These are phyloP conservation scores for Prostheceraeus crozeri DNA, from an alignment of 2,888 invertebrate genomes.

Conservation along the genomic window DNA sequence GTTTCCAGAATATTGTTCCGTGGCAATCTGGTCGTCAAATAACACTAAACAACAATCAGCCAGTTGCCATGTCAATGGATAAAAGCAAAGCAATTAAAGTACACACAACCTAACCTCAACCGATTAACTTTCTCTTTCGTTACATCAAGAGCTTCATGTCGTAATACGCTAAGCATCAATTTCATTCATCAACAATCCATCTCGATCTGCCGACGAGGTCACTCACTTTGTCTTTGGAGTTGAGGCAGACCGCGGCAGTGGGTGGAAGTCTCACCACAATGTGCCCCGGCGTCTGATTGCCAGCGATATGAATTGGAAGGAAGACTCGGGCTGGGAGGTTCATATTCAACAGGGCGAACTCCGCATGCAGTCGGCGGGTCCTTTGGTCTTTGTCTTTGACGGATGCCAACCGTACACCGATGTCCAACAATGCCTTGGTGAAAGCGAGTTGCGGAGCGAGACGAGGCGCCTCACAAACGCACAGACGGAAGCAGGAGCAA, in stretches of 20 bases:
- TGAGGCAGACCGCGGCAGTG: constrained; percentile 90
- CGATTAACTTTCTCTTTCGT: too few species aligned
- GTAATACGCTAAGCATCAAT: too few species aligned
- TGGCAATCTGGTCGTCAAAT: too few species aligned
- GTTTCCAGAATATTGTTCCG: too few species aligned
- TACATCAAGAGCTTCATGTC: too few species aligned
- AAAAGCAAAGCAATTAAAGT: too few species aligned
- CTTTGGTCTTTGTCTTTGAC: constrained; percentile 81
- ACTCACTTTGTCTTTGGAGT: constrained; percentile 86
- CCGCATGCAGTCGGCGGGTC: constrained; percentile 72
- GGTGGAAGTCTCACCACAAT: constrained; percentile 92
- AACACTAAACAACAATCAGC: too few species aligned
- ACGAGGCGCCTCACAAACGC: constrained; percentile 62
- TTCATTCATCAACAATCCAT: too few species aligned
- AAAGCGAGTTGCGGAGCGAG: constrained; percentile 76
- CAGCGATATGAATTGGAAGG: constrained; percentile 80
- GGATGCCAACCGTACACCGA: constrained; percentile 73
- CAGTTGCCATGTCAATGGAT: too few species aligned
- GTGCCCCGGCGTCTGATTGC: too few species aligned
- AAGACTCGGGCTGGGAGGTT: constrained; percentile 95
- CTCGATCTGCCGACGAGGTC: too few species aligned
- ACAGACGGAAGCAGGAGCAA: constrained; percentile 63
- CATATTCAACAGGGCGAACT: constrained; percentile 82
- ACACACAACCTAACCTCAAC: too few species aligned
- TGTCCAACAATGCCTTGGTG: constrained; percentile 73